Base-by-base conservation (phyloP, 2,888 invertebrate genomes). In the Acronicta leporina region DNA sequence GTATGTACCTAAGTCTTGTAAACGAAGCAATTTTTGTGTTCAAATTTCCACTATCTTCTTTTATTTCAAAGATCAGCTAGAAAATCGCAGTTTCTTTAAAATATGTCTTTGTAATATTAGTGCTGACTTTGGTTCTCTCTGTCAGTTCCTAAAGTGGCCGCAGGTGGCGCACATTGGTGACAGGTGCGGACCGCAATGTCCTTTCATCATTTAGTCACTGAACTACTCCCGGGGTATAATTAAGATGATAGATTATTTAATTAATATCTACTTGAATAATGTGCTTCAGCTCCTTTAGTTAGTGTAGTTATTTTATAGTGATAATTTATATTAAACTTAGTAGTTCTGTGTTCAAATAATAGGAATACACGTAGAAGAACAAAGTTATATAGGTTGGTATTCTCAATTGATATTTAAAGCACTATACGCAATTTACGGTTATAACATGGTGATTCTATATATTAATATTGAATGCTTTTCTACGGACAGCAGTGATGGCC, bases 151-250 rank as follows among this genome's bases (percentile, higher is more conserved):
- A 20, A 14, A 15, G 40, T 16, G 68, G 51, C 64, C 73, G 54
- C 71, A 73, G 68, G 73, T 71, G 71, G 50, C 11, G 51, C 64
- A 47, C 53, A 58, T 44, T 33, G 56, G 55, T 51, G 63, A 72
- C 73, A 71, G 73, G 54, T 71, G 71, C 42, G 59, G 53, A 33
- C 5, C 27, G 63, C 38, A 50, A 59, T 58, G 59, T 56, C 59
- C 56, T 60, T 71, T 55, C 68, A 71, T 71, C 73, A 73, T 71
- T 71, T 73, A 64, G 64, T 55, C 45, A 64, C 48, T 60, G 58
- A 64, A 64, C 68, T 71, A 60, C 44, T 59, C 52, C 33, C 15
- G 40, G 57, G 62, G 61, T 57, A 35, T 35, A n/a, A 27, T 15
- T 15, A 50, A 63, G 38, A 59, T 68, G 70, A 72, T 72, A 50